phyloP scores from a whole-genome alignment of 92 coral and sea anemone species.

The Metridium senile region DNA sequence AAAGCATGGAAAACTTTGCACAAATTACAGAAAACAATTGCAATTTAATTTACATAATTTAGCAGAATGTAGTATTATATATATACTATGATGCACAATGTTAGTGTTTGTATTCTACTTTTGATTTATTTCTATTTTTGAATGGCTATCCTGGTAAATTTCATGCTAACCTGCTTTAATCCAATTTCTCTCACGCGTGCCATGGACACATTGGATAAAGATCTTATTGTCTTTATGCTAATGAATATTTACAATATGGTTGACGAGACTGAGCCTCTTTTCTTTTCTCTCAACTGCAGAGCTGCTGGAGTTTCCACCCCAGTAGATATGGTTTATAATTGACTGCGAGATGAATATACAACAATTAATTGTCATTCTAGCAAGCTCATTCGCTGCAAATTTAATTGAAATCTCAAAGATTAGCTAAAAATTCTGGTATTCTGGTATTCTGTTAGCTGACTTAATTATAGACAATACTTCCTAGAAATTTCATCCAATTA shows the following conservation, averaged over 20 bases:
- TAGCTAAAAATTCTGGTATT: not conserved
- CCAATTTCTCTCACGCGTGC: slow-evolving; percentile 25
- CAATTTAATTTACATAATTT: too few relatives aligned
- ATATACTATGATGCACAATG: too few relatives aligned
- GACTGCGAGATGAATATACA: slow-evolving; percentile 10
- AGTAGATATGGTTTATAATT: slow-evolving; percentile 35
- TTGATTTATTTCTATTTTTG: too few relatives aligned
- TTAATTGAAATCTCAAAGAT: not conserved
- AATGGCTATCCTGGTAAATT: too few relatives aligned
- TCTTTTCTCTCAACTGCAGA: slow-evolving; percentile 28
- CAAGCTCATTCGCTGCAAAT: not conserved
- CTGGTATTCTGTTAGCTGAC: too few relatives aligned
- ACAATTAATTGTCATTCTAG: not conserved
- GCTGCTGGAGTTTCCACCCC: slow-evolving; percentile 29
- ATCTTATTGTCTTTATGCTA: slow-evolving; percentile 17
- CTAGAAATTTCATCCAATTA: too few relatives aligned
- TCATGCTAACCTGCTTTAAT: slow-evolving; percentile 37
- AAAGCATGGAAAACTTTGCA: too few relatives aligned
- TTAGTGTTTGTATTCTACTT: too few relatives aligned
- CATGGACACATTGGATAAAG: slow-evolving; percentile 28
- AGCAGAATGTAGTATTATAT: too few relatives aligned
- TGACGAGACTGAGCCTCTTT: slow-evolving; percentile 23
- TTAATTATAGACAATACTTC: too few relatives aligned
- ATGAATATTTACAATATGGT: slow-evolving; percentile 28
- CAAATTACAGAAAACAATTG: too few relatives aligned